Evolutionary conservation across 2,113 vertebrate species (phyloP).

Genomic region (Picathartes gymnocephalus): DNA sequence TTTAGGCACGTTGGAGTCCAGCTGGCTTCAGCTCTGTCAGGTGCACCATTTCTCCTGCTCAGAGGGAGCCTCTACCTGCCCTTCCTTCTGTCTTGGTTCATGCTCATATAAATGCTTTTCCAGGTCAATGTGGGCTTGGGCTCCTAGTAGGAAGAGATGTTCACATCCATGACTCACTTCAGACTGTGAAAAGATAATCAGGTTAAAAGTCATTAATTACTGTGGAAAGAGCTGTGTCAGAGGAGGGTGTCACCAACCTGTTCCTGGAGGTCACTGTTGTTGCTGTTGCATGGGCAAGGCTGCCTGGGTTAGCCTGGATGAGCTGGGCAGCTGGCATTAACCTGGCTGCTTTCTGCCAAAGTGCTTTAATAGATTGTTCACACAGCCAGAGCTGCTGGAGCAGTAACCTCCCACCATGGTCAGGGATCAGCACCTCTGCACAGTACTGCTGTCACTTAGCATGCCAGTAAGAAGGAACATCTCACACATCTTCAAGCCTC

Average conservation of each 20-base stretch:
- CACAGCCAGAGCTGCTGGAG: not conserved
- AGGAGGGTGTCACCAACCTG: not conserved
- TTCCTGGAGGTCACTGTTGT: rapidly evolving
- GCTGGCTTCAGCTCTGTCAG: not conserved
- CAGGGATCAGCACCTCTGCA: not conserved
- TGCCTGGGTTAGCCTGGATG: not conserved
- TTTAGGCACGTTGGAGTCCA: not conserved
- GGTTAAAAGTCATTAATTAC: not conserved
- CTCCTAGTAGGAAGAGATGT: not conserved
- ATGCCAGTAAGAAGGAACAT: not conserved
- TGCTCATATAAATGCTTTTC: not conserved
- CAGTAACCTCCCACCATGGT: not conserved
- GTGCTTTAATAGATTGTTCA: not conserved
- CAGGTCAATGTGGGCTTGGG: not conserved
- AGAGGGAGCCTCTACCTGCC: not conserved
- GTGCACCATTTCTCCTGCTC: not conserved
- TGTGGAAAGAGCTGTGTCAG: not conserved
- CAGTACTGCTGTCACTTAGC: not conserved
- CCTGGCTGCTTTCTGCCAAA: not conserved
- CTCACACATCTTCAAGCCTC: not conserved
- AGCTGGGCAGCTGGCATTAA: not conserved
- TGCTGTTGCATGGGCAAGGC: not conserved
- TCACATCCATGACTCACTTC: not conserved
- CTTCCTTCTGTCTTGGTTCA: not conserved
- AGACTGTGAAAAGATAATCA: not conserved